Percentiles rank a stretch among this genome's conserved stretches.
phyloP scores from a whole-genome alignment of 2,113 vertebrate species.

The Toxostoma redivivum region DNA sequence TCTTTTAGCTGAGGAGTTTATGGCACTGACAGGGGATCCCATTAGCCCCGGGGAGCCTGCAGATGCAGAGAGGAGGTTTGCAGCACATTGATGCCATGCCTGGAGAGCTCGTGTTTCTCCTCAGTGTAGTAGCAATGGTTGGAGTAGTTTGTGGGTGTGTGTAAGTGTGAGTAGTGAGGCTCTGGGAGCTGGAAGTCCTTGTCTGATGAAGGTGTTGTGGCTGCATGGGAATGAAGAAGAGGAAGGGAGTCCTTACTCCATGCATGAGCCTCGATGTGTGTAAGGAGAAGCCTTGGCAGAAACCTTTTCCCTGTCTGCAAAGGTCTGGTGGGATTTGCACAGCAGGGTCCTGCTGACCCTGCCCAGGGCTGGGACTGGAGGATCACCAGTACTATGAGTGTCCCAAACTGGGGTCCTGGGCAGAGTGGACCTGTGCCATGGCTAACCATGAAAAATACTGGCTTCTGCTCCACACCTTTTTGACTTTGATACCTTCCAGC shows the following conservation, averaged over 20 bases:
- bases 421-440: accelerated
- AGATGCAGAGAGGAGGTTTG: neutral
- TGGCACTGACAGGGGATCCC: neutral
- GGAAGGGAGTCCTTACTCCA: accelerated
- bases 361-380: neutral
- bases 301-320: neutral
- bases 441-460: accelerated
- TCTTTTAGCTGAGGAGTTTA: neutral
- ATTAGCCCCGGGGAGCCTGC: neutral
- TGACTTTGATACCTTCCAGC: neutral
- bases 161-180: neutral
- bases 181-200: neutral
- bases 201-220: neutral
- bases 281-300: neutral
- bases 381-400: accelerated
- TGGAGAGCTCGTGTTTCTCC: neutral
- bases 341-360: neutral
- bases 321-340: neutral
- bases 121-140: neutral
- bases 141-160: neutral
- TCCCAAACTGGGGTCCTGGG: neutral
- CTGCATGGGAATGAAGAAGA: neutral
- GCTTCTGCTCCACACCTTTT: neutral
- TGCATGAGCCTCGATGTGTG: accelerated
- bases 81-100: neutral